phyloP scores from a whole-genome alignment of 2,113 vertebrate species.

The Chelonoidis abingdonii region DNA sequence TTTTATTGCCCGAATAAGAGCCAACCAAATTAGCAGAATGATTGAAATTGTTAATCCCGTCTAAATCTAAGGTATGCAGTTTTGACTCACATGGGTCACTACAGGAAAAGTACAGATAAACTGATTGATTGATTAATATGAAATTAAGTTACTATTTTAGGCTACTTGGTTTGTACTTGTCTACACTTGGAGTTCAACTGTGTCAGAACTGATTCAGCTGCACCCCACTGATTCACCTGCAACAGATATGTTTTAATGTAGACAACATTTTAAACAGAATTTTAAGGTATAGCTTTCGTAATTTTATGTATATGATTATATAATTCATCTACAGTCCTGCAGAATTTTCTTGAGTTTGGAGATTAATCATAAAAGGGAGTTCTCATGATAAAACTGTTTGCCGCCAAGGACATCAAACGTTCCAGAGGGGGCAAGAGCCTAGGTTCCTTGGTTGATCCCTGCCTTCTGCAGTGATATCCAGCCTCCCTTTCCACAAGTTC shows the following conservation, averaged over 20 bases:
- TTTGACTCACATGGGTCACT: no score
- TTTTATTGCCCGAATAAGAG: no score
- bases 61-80: no score
- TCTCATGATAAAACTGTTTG: background rate
- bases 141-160: no score
- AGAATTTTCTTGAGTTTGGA: background rate
- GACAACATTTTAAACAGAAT: background rate
- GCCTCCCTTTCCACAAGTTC: slow-evolving; percentile 41
- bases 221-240: background rate
- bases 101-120: no score
- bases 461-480: slow-evolving; percentile 19
- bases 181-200: background rate
- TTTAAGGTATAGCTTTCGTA: background rate
- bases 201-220: background rate
- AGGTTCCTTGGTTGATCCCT: slow-evolving; percentile 27
- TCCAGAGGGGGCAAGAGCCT: slow-evolving; percentile 15
- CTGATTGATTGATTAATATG: no score
- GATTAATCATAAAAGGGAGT: background rate
- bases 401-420: slow-evolving; percentile 12
- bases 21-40: no score
- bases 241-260: background rate
- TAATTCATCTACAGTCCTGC: background rate
- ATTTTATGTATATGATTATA: background rate
- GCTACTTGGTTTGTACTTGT: background rate
- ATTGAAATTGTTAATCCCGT: no score